Conservation (phyloP, 1,140 invertebrate species). For the Nomia melanderi region DNA sequence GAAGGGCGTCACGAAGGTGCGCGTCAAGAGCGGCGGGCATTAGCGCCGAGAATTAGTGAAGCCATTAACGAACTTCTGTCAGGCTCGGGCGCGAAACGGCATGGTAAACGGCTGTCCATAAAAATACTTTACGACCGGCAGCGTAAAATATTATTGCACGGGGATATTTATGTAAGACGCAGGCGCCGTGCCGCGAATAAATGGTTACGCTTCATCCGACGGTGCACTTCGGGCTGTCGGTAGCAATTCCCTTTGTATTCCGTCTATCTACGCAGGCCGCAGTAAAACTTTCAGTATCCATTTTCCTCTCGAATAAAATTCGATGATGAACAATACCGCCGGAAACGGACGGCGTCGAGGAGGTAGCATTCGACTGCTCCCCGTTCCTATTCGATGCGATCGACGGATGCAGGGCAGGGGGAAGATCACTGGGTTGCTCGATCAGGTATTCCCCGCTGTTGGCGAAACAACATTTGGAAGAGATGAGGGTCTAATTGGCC, state of each 20-base stretch:
- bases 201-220: conserved; percentile 2
- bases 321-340: conserved; percentile 21
- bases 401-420: neutral
- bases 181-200: conserved; percentile 20
- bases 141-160: conserved; percentile 43
- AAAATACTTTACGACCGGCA: conserved; percentile 25
- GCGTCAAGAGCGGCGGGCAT: conserved; percentile 25
- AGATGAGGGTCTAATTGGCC: too few species aligned
- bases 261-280: conserved; percentile 10
- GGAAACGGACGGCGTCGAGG: too few species aligned
- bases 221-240: neutral
- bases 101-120: conserved; percentile 17
- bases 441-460: too few species aligned
- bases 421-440: too few species aligned
- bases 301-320: conserved; percentile 34
- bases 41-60: conserved; percentile 35
- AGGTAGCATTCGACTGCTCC: too few species aligned
- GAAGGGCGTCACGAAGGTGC: neutral
- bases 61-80: conserved; percentile 31
- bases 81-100: neutral
- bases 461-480: too few species aligned
- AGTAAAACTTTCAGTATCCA: conserved; percentile 18
- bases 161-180: conserved; percentile 37
- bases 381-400: too few species aligned
- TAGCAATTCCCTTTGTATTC: conserved; percentile 39